Conservation (phyloP, 2,888 invertebrate genomes). For the Cheilosia urbana region DNA sequence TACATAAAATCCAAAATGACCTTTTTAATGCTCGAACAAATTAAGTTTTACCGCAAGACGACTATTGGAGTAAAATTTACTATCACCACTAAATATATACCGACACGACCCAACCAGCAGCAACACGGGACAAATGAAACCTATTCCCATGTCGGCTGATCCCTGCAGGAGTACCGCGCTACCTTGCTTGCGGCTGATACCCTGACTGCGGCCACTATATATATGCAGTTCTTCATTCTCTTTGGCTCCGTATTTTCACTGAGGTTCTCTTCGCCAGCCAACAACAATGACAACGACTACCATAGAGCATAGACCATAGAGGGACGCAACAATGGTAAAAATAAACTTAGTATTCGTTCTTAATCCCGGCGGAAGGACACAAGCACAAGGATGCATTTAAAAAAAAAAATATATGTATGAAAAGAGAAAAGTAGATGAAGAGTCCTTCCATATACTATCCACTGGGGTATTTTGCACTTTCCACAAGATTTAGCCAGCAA, state of each 20-base stretch:
- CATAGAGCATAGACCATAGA: constrained; percentile 63
- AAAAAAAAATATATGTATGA: constrained; percentile 19
- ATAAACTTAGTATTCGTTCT: constrained; percentile 70
- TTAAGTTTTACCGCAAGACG: constrained; percentile 73
- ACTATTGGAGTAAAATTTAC: constrained; percentile 64
- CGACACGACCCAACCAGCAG: constrained; percentile 4
- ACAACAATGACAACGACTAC: constrained; percentile 50
- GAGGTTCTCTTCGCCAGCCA: constrained; percentile 24
- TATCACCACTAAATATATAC: constrained; percentile 33
- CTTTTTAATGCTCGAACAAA: constrained; percentile 76
- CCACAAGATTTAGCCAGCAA: constrained; percentile 67
- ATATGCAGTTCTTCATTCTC: not conserved
- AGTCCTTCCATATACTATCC: constrained; percentile 50
- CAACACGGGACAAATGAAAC: constrained; percentile 36
- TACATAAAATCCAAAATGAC: constrained; percentile 72
- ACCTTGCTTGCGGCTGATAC: constrained; percentile 51
- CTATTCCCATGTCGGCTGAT: constrained; percentile 67
- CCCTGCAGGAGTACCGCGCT: constrained; percentile 36
- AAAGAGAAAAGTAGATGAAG: constrained; percentile 36
- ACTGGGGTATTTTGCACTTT: constrained; percentile 61
- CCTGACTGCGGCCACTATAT: constrained; percentile 33
- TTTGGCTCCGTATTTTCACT: constrained; percentile 11
- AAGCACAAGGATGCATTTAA: constrained; percentile 56
- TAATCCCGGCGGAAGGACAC: constrained; percentile 72
- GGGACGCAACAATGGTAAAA: constrained; percentile 62